These are phyloP conservation scores for Castor canadensis DNA, from an alignment of 2,113 vertebrate genomes.

Conservation along the genomic window DNA sequence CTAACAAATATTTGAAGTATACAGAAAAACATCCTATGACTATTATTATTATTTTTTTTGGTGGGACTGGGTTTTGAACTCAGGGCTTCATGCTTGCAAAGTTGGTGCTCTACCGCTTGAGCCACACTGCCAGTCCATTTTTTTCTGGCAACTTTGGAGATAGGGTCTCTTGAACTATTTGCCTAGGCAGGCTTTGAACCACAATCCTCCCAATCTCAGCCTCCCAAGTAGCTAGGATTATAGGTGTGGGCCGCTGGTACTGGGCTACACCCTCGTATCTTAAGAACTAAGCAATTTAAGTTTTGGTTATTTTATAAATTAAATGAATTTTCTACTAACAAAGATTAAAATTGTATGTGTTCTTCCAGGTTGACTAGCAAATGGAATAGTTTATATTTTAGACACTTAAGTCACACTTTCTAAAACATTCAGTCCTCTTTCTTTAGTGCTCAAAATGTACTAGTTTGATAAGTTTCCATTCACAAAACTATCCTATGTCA, in stretches of 20 bases:
- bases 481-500: background rate
- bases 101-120: too few species aligned
- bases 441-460: conserved; percentile 21
- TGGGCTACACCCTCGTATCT: background rate
- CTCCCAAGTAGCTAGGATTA: too few species aligned
- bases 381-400: conserved; percentile 30
- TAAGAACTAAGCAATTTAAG: background rate
- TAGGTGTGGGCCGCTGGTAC: too few species aligned
- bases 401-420: background rate
- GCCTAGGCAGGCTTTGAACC: too few species aligned
- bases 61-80: too few species aligned
- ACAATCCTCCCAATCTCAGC: too few species aligned
- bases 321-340: conserved; percentile 17
- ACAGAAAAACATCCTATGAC: conserved; percentile 12
- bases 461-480: background rate
- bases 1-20: background rate
- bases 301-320: background rate
- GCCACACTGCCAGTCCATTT: too few species aligned
- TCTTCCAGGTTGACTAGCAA: background rate
- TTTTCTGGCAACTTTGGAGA: too few species aligned
- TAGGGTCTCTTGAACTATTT: too few species aligned
- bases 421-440: background rate
- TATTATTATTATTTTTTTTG: too few species aligned
- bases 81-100: too few species aligned
- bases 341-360: background rate